A percentile compares a stretch with the other conserved stretches of the same genome.
Conservation (phyloP, 30 jellyfish, hydroid and myxozoan species). For the Morbakka virulenta region DNA sequence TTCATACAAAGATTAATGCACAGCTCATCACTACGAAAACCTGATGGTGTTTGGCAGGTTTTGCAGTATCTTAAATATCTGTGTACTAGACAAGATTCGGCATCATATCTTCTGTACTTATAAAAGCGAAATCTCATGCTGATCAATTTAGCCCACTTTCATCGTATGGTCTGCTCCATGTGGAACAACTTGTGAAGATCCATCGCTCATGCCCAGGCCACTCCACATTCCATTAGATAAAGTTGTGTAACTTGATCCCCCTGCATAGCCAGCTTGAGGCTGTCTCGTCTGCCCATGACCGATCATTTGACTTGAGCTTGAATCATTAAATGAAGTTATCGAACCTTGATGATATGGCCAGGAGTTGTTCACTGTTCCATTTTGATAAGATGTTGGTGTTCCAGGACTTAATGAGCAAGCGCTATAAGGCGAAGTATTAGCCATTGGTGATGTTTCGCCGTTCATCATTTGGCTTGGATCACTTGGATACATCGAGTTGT, state of each 20-base stretch:
- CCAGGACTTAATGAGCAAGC: slow-evolving; percentile 98
- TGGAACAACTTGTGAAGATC: slow-evolving; percentile 74
- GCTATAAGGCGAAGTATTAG: slow-evolving; percentile 89
- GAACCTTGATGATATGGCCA: slow-evolving; percentile 97
- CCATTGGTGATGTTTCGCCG: slow-evolving; percentile 89
- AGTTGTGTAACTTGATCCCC: slow-evolving; percentile 69
- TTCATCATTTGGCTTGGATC: slow-evolving; percentile 94
- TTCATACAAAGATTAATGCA: too few species aligned
- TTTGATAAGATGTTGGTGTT: slow-evolving; percentile 88
- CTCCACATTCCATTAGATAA: slow-evolving; percentile 85
- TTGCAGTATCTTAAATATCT: not conserved
- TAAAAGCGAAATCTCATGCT: not conserved
- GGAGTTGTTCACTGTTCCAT: slow-evolving; percentile 87
- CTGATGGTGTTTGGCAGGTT: too few species aligned
- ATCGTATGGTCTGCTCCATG: slow-evolving; percentile 93
- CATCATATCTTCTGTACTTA: not conserved
- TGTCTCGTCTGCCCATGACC: slow-evolving; percentile 76
- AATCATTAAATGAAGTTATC: slow-evolving; percentile 57
- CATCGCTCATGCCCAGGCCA: slow-evolving; percentile 74
- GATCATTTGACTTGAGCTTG: slow-evolving; percentile 54
- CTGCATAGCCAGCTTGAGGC: slow-evolving; percentile 54
- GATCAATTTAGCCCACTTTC: slow-evolving; percentile 79
- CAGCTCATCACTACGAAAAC: too few species aligned
- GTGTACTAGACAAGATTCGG: not conserved
- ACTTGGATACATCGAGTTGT: slow-evolving; percentile 61